A percentile compares a stretch with the other conserved stretches of the same genome.
These are phyloP conservation scores for Sussaba pulchella DNA, from an alignment of 2,888 invertebrate species.

Conservation along the genomic window DNA sequence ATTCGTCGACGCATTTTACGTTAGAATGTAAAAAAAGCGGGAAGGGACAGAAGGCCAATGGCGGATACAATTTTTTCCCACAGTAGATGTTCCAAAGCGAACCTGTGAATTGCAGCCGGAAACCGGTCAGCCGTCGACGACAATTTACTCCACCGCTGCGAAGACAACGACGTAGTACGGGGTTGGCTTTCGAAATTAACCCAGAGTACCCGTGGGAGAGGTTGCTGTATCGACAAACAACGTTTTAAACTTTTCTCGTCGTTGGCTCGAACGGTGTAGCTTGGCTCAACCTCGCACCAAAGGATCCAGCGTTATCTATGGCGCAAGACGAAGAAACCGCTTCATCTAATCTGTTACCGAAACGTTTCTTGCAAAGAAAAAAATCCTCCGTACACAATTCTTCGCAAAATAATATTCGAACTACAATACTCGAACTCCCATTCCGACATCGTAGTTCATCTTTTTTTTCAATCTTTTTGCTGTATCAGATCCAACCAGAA, in stretches of 20 bases:
- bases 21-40: constrained; percentile 1
- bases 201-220: constrained; percentile 55
- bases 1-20: neutral
- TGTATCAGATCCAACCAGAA: neutral
- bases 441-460: neutral
- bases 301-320: constrained; percentile 1
- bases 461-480: neutral
- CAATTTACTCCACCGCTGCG: neutral
- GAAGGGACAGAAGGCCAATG: neutral
- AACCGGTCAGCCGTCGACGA: constrained; percentile 52
- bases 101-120: constrained; percentile 37
- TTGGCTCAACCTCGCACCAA: constrained; percentile 20
- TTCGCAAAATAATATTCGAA: constrained; percentile 42
- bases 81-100: constrained; percentile 14
- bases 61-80: constrained; percentile 30
- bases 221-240: constrained; percentile 65
- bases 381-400: neutral
- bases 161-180: constrained; percentile 26
- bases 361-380: too few relatives aligned
- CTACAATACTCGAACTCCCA: constrained; percentile 25
- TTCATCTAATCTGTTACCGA: constrained; percentile 35
- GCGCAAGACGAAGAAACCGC: constrained; percentile 15
- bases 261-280: constrained; percentile 25
- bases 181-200: constrained; percentile 63
- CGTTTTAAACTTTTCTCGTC: constrained; percentile 43